Evolutionary conservation across 2,888 invertebrate species (phyloP).

Genomic region (Calliphora vomitoria): DNA sequence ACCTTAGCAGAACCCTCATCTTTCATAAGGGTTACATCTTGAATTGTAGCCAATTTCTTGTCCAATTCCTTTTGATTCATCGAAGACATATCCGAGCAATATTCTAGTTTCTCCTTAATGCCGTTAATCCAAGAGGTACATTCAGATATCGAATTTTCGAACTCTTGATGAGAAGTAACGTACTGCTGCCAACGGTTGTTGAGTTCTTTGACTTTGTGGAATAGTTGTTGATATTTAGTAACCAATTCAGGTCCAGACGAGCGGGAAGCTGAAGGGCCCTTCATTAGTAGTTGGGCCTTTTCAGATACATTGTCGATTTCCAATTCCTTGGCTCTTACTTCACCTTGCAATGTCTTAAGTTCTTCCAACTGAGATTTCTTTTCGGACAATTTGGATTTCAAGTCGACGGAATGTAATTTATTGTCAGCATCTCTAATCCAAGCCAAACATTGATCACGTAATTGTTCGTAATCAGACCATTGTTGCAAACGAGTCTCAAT

Average conservation of each 20-base stretch:
- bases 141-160: conserved; percentile 91
- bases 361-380: conserved; percentile 94
- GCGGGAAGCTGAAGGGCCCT: conserved; percentile 89
- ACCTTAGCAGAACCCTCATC: conserved; percentile 96
- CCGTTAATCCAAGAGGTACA: conserved; percentile 94
- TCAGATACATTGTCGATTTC: conserved; percentile 97
- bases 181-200: conserved; percentile 97
- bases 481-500: conserved; percentile 93
- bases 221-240: conserved; percentile 95
- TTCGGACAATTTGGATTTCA: conserved; percentile 92
- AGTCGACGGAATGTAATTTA: conserved; percentile 93
- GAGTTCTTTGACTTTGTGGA: conserved; percentile 95
- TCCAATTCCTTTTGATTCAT: conserved; percentile 94
- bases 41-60: conserved; percentile 92
- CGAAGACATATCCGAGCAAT: conserved; percentile 92
- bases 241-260: conserved; percentile 95
- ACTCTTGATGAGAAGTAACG: conserved; percentile 94
- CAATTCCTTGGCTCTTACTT: conserved; percentile 94
- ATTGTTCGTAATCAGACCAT: conserved; percentile 95
- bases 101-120: conserved; percentile 92
- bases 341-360: conserved; percentile 92
- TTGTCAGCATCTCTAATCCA: conserved; percentile 96
- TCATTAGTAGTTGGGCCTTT: conserved; percentile 93
- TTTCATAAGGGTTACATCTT: conserved; percentile 95
- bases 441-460: conserved; percentile 92